phyloP scores from a whole-genome alignment of 2,113 vertebrate genomes.

The Ochotona curzoniae region DNA sequence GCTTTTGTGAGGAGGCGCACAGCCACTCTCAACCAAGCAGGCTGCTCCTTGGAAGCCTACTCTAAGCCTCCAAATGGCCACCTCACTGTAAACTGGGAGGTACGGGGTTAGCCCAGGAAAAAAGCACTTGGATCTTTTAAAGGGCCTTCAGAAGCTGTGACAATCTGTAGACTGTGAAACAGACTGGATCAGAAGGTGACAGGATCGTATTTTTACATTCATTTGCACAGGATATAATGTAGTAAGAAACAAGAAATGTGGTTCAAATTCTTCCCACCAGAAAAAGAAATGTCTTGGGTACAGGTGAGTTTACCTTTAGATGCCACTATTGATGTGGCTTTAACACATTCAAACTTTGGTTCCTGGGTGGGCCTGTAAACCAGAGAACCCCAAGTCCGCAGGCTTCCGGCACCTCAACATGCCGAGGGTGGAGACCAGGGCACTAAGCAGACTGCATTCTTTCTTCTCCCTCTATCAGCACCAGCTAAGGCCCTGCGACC shows the following conservation, averaged over 20 bases:
- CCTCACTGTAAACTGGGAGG: constrained; percentile 8
- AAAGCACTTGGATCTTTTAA: neutral
- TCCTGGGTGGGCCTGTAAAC: neutral
- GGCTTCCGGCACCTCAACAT: neutral
- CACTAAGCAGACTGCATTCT: constrained; percentile 5
- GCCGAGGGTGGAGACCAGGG: neutral
- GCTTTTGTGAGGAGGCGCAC: constrained; percentile 55
- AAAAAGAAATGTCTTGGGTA: constrained; percentile 43
- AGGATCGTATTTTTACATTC: constrained; percentile 2
- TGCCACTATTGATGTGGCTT: constrained; percentile 22
- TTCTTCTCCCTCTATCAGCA: neutral
- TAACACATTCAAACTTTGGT: neutral
- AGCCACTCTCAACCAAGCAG: neutral
- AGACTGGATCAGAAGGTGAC: neutral
- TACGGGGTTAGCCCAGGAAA: neutral
- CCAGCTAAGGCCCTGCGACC: constrained; percentile 77
- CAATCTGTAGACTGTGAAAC: neutral
- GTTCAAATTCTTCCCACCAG: constrained; percentile 65
- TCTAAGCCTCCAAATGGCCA: neutral
- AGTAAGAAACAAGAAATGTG: constrained; percentile 45
- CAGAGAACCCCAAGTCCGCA: neutral
- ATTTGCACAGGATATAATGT: neutral
- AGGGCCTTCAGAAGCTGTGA: neutral
- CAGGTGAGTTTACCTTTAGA: neutral
- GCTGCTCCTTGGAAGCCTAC: constrained; percentile 17